These are phyloP conservation scores for Hippopotamus amphibius DNA, from an alignment of 2,113 vertebrate species.

Conservation along the genomic window DNA sequence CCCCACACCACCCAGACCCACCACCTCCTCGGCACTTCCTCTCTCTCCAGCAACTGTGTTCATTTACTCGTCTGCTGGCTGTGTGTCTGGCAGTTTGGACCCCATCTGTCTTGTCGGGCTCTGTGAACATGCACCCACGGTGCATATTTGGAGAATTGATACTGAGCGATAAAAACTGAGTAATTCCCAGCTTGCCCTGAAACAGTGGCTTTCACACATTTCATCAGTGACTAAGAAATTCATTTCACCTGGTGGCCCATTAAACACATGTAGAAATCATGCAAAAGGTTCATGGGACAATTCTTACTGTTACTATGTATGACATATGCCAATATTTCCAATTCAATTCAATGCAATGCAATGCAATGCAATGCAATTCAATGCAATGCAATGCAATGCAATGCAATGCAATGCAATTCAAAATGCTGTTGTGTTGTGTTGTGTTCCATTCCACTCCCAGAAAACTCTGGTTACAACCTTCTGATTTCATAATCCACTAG, in stretches of 20 bases:
- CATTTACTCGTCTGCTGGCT: not conserved
- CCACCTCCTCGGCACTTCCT: not conserved
- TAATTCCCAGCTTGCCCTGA: not conserved
- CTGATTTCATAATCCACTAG: not conserved
- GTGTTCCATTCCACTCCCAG: not conserved
- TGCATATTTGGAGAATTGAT: not conserved
- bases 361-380: too few relatives aligned
- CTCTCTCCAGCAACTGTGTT: not conserved
- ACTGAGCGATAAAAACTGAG: not conserved
- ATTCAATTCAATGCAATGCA: too few relatives aligned
- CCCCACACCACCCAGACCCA: fast-evolving
- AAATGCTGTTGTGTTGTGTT: not conserved
- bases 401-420: too few relatives aligned
- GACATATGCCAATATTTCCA: not conserved
- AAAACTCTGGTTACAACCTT: not conserved
- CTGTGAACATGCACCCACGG: not conserved
- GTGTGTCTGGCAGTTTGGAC: not conserved
- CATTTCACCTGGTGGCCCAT: not conserved
- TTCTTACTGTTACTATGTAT: fast-evolving
- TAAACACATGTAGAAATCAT: not conserved
- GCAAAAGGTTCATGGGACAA: not conserved
- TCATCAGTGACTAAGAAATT: not conserved
- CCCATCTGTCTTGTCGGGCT: not conserved
- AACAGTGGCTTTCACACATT: not conserved
- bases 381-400: too few relatives aligned